Evolutionary conservation across 2,113 vertebrate genomes (phyloP), one percentile per base, ranked within the genome.

Genomic region (Mastomys coucha): DNA sequence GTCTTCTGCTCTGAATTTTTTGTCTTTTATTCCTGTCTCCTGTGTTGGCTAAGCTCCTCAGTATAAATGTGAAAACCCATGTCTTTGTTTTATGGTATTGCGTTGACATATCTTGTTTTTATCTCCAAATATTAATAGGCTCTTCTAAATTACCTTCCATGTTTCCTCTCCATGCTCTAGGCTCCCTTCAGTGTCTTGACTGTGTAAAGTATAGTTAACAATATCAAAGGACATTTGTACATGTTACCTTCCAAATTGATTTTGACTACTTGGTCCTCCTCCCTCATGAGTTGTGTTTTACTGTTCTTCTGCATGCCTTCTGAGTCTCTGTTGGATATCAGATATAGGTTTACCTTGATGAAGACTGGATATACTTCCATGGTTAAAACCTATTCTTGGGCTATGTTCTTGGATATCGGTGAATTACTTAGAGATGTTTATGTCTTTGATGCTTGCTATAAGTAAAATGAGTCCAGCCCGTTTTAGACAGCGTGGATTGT

Each of bases 371-470:
- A 45, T 88, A 67, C 5, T 90, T 89, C 9, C 26, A 51, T 82
- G 36, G 60, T 75, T 84, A 84, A 65, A 85, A 70, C 63, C 22
- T 88, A 53, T 53, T 88, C 39, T 88, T 75, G 24, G 17, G 9
- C 12, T 77, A 77, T 93, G 0, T 81, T 95, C n/a, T 84, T 94
- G 51, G 39, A 72, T 53, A 60, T 75, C 20, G 56, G 19, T 88
- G 31, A 90, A 33, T 92, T 92, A 84, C 33, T 94, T 85, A 76
- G 63, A 90, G 36, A 26, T 82, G 58, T 80, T 88, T 26, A 65
- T 58, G 14, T 80, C 85, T 93, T 81, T 88, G 16, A 6, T 97
- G 58, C 76, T 96, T 85, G 17, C 58, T 86, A 78, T 82, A 75
- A 90, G 12, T 78, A 65, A 84, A 49, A 88, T n/a, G 56, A 36